These are phyloP conservation scores for Mellivora capensis DNA, from an alignment of 2,113 vertebrate genomes.

Conservation along the genomic window DNA sequence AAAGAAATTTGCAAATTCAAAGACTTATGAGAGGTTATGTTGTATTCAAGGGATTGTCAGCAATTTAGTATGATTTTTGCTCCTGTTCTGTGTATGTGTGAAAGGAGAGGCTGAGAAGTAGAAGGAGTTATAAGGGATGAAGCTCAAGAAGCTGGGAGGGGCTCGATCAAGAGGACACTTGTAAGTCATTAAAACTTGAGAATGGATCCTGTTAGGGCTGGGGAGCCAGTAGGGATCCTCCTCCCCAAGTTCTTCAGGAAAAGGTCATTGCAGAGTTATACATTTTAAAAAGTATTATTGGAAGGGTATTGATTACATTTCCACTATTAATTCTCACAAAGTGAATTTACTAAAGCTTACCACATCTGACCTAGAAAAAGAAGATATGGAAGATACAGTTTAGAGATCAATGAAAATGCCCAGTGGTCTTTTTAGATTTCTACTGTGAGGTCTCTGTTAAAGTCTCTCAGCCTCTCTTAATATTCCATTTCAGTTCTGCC, in stretches of 20 bases:
- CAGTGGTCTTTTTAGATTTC: neutral
- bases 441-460: neutral
- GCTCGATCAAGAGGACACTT: neutral
- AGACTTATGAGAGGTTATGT: neutral
- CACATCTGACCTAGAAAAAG: neutral
- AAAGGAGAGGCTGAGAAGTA: neutral
- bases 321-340: neutral
- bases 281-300: neutral
- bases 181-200: neutral
- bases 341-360: neutral
- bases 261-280: neutral
- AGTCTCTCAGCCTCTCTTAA: neutral
- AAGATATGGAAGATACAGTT: neutral
- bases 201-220: neutral
- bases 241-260: neutral
- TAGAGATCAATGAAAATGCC: neutral
- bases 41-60: neutral
- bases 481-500: constrained; percentile 46
- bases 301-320: neutral
- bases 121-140: neutral
- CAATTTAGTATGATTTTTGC: no score
- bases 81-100: neutral
- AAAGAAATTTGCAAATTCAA: neutral
- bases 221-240: neutral
- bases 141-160: neutral